phyloP scores from a whole-genome alignment of 2,113 vertebrate genomes.

The Lophura nycthemera region DNA sequence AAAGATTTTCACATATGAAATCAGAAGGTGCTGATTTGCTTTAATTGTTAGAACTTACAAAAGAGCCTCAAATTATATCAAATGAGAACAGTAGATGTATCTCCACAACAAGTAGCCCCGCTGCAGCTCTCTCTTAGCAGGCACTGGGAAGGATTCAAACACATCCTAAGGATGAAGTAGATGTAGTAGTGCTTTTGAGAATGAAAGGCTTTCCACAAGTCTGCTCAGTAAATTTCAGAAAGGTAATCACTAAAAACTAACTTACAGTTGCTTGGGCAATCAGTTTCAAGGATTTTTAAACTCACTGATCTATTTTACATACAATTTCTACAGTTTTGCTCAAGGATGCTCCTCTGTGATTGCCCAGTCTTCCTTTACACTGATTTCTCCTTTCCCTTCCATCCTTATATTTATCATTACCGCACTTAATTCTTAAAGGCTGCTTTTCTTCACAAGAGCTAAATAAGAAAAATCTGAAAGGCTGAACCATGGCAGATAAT shows the following conservation, averaged over 20 bases:
- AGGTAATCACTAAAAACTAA: constrained; percentile 13
- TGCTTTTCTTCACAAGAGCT: neutral
- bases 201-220: neutral
- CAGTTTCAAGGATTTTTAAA: neutral
- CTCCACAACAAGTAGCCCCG: neutral
- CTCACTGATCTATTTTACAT: neutral
- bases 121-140: neutral
- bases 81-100: neutral
- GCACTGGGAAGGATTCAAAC: neutral
- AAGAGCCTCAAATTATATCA: neutral
- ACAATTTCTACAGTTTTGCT: neutral
- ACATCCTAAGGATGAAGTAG: neutral
- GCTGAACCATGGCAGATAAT: neutral
- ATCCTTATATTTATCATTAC: neutral
- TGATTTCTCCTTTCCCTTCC: neutral
- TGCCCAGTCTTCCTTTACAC: constrained; percentile 13
- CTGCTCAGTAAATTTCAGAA: neutral
- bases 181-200: neutral
- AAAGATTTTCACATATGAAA: neutral
- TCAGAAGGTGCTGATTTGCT: neutral
- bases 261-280: neutral
- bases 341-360: neutral
- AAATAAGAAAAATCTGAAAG: neutral
- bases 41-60: neutral
- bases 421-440: constrained; percentile 18